Conservation (phyloP, 2,113 vertebrate species). For the Xenopus tropicalis region DNA sequence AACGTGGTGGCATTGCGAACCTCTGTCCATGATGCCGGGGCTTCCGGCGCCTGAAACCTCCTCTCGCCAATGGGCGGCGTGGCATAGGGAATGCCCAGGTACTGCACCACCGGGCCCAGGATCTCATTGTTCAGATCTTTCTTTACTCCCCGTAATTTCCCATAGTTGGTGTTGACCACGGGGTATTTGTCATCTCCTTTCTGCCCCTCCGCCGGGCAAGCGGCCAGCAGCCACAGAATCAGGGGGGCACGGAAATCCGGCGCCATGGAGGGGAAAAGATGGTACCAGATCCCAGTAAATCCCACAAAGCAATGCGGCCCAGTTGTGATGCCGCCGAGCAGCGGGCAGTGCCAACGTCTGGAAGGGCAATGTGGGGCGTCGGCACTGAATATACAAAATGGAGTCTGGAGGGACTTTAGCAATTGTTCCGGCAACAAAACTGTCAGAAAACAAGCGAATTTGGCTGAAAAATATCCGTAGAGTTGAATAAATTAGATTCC, state of each 20-base stretch:
- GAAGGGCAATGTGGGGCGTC: too few relatives aligned
- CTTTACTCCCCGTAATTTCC: constrained; percentile 79
- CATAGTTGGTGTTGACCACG: constrained; percentile 82
- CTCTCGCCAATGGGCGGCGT: constrained; percentile 82
- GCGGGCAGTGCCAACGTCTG: neutral
- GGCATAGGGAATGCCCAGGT: constrained; percentile 85
- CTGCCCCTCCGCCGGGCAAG: constrained; percentile 66
- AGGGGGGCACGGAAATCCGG: constrained; percentile 53
- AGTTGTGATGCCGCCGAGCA: neutral
- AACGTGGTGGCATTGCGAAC: constrained; percentile 86
- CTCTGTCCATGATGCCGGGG: constrained; percentile 86
- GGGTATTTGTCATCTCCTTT: constrained; percentile 74
- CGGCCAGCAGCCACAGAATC: constrained; percentile 63
- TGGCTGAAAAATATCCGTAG: too few relatives aligned
- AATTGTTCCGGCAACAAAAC: too few relatives aligned
- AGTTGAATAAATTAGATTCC: neutral
- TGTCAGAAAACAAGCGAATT: too few relatives aligned
- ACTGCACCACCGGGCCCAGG: constrained; percentile 85
- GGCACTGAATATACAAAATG: neutral
- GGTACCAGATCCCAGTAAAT: too few relatives aligned
- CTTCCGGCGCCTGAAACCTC: constrained; percentile 84
- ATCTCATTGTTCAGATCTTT: constrained; percentile 90
- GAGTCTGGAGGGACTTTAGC: too few relatives aligned
- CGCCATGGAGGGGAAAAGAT: neutral
- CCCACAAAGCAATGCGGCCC: too few relatives aligned